Evolutionary conservation across 2,113 vertebrate species (phyloP).

Genomic region (Hippoglossus stenolepis): DNA sequence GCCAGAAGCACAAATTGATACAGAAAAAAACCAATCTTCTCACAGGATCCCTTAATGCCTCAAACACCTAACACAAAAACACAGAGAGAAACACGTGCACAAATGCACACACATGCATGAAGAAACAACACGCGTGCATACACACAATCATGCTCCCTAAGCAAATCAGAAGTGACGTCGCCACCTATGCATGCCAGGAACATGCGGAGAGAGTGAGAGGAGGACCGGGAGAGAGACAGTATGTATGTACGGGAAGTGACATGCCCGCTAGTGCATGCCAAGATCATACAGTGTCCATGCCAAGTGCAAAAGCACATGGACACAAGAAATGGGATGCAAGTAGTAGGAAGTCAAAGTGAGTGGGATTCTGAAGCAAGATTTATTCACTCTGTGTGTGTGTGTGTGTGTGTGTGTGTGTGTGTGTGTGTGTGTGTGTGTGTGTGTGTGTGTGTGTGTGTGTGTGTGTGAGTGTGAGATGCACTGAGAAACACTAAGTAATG

Average conservation of each 20-base stretch:
- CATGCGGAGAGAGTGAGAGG: slow-evolving; percentile 50
- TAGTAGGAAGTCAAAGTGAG: slow-evolving; percentile 17
- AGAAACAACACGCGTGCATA: slow-evolving; percentile 2
- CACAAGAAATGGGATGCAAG: slow-evolving; percentile 25
- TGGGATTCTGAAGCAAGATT: slow-evolving; percentile 21
- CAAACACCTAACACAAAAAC: slow-evolving; percentile 19
- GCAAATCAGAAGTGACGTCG: slow-evolving; percentile 62
- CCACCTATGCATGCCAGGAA: slow-evolving; percentile 61
- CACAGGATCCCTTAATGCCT: slow-evolving; percentile 33
- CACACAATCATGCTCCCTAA: slow-evolving; percentile 34
- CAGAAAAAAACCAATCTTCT: slow-evolving; percentile 18
- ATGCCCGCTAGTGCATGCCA: slow-evolving; percentile 54
- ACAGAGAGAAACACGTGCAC: neutral
- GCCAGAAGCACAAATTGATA: slow-evolving; percentile 29
- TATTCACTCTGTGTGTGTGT: neutral
- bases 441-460: neutral
- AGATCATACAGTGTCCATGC: slow-evolving; percentile 40
- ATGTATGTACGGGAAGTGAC: slow-evolving; percentile 40
- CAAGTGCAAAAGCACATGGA: slow-evolving; percentile 39
- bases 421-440: neutral
- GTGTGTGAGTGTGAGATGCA: neutral
- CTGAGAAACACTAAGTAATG: slow-evolving; percentile 12
- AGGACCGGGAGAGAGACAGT: slow-evolving; percentile 28
- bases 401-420: neutral
- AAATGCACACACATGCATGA: slow-evolving; percentile 1